Percentiles rank a stretch among this genome's conserved stretches.
Evolutionary conservation across 1,140 invertebrate species (phyloP).

Genomic region (Megalopta genalis): DNA sequence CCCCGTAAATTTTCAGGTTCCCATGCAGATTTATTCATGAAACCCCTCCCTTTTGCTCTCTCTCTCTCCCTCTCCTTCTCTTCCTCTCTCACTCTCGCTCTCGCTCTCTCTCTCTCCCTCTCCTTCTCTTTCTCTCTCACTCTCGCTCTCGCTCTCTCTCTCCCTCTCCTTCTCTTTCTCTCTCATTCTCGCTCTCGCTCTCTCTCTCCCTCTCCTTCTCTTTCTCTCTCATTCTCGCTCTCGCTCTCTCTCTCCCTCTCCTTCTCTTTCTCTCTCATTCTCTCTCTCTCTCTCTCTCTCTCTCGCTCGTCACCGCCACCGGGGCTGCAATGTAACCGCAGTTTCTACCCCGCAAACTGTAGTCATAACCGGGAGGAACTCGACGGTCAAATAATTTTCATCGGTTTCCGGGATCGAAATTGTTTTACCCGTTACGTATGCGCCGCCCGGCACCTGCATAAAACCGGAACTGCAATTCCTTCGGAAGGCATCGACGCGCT

Average conservation of each 20-base stretch:
- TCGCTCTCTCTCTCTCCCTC: too few species aligned
- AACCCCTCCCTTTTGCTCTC: background rate
- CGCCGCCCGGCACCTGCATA: too few species aligned
- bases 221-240: too few species aligned
- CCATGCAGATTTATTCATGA: conserved; percentile 48
- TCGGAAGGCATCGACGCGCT: too few species aligned
- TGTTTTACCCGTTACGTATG: background rate
- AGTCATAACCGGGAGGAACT: conserved; percentile 1
- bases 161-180: too few species aligned
- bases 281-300: background rate
- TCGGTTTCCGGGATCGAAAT: background rate
- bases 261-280: too few species aligned
- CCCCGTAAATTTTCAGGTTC: conserved; percentile 9
- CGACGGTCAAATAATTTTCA: conserved; percentile 13
- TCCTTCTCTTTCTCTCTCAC: background rate
- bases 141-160: background rate
- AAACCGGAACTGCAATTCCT: too few species aligned
- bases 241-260: too few species aligned
- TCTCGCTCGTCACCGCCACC: background rate
- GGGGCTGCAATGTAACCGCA: background rate
- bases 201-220: too few species aligned
- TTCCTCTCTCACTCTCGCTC: too few species aligned
- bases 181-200: background rate
- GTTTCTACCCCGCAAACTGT: background rate
- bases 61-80: too few species aligned